A percentile compares a stretch with the other conserved stretches of the same genome.
phyloP scores from a whole-genome alignment of 2,888 invertebrate genomes.

The Amphipyra berbera region DNA sequence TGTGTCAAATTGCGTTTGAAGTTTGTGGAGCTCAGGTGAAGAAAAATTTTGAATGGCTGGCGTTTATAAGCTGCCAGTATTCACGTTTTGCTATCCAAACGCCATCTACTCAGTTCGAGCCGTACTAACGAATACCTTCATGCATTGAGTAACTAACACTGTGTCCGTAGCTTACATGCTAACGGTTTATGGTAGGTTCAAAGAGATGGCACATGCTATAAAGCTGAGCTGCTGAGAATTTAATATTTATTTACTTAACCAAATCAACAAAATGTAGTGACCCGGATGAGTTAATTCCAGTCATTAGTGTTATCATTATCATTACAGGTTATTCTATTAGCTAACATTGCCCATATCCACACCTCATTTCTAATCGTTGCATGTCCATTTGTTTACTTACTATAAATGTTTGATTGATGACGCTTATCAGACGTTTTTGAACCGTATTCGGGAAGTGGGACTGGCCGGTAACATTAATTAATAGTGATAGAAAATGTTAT shows the following conservation, averaged over 20 bases:
- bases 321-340: background rate
- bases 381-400: constrained; percentile 2
- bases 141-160: background rate
- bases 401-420: constrained; percentile 10
- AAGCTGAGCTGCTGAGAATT: background rate
- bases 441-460: no score
- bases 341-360: background rate
- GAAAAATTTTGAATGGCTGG: background rate
- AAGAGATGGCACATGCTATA: constrained; percentile 27
- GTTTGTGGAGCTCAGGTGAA: no score
- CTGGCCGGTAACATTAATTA: no score
- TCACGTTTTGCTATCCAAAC: constrained; percentile 9
- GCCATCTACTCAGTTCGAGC: constrained; percentile 32
- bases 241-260: background rate
- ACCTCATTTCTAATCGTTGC: background rate
- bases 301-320: background rate
- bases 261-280: background rate
- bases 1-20: background rate
- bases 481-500: no score
- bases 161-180: background rate
- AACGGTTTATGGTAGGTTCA: background rate
- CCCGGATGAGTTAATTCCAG: background rate
- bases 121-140: constrained; percentile 9
- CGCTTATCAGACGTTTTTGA: background rate
- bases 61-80: constrained; percentile 25